Conservation (phyloP, 2,797 vertebrate species). For the Rhinoraja longicauda region DNA sequence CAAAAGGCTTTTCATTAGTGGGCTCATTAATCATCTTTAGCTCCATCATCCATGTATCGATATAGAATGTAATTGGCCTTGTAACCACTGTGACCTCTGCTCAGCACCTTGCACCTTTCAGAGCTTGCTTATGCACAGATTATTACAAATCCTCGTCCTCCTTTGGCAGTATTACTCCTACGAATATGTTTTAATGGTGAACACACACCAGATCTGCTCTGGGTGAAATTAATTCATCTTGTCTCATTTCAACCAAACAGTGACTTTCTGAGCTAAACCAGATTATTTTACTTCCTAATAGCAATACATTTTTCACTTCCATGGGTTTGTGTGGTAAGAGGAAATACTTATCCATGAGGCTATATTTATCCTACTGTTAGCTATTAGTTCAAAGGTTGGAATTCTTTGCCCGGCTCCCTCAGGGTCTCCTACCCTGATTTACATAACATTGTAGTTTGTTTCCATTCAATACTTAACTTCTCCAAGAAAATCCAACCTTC, state of each 20-base stretch:
- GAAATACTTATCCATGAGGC: not conserved
- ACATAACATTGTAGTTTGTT: not conserved
- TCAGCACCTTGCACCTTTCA: not conserved
- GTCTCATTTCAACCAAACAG: not conserved
- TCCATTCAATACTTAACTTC: not conserved
- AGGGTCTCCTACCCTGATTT: not conserved
- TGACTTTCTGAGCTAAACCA: not conserved
- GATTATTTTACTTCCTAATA: not conserved
- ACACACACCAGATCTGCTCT: not conserved
- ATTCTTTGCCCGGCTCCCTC: not conserved
- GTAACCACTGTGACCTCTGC: slow-evolving; percentile 17
- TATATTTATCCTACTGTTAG: not conserved
- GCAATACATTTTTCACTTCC: not conserved
- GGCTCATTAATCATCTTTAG: not conserved
- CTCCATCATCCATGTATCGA: slow-evolving; percentile 3
- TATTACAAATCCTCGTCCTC: not conserved
- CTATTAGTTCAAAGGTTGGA: not conserved
- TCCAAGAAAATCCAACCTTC: not conserved
- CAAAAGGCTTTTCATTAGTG: slow-evolving; percentile 6
- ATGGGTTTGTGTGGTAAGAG: not conserved
- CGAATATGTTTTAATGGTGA: not conserved
- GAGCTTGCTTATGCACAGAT: not conserved
- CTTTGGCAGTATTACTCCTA: not conserved
- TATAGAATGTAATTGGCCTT: slow-evolving; percentile 13
- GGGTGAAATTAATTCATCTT: not conserved